A percentile compares a stretch with the other conserved stretches of the same genome.
phyloP scores from a whole-genome alignment of 2,888 invertebrate species.

The Nematopogon swammerdamellus region DNA sequence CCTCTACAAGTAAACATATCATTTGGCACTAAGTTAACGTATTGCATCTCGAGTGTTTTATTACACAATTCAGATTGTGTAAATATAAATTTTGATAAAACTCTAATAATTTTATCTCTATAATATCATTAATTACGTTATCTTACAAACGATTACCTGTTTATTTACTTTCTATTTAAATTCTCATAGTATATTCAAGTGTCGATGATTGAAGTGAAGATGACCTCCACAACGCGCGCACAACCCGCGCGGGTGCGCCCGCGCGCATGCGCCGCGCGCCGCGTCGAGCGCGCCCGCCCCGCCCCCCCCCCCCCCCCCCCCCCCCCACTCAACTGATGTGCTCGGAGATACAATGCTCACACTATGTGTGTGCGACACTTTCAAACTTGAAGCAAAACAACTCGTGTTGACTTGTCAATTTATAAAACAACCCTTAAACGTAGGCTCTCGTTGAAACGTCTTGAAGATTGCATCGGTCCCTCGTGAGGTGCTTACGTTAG shows the following conservation, averaged over 20 bases:
- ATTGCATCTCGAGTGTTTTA: slow-evolving; percentile 51
- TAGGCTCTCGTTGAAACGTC: too few species aligned
- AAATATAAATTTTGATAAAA: slow-evolving; percentile 27
- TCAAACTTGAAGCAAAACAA: too few species aligned
- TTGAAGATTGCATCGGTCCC: too few species aligned
- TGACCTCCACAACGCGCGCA: too few species aligned
- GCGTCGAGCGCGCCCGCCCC: too few species aligned
- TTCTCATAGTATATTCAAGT: slow-evolving; percentile 14
- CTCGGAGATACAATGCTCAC: too few species aligned
- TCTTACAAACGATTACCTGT: neutral
- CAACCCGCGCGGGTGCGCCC: slow-evolving; percentile 52
- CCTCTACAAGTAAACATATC: slow-evolving; percentile 56
- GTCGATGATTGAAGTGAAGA: neutral
- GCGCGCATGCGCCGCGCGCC: slow-evolving; percentile 61
- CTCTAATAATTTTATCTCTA: slow-evolving; percentile 24
- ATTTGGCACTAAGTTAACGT: slow-evolving; percentile 58
- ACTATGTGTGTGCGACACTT: too few species aligned
- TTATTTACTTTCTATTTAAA: slow-evolving; percentile 20
- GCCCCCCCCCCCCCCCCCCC: too few species aligned
- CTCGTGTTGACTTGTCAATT: too few species aligned
- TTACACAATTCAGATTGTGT: slow-evolving; percentile 33
- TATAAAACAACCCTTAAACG: too few species aligned
- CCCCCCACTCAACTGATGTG: too few species aligned
- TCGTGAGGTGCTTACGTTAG: slow-evolving; percentile 14
- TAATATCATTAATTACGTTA: slow-evolving; percentile 5